These are phyloP conservation scores for Brachionus manjavacas DNA, from an alignment of 1,140 invertebrate species.

Conservation along the genomic window DNA sequence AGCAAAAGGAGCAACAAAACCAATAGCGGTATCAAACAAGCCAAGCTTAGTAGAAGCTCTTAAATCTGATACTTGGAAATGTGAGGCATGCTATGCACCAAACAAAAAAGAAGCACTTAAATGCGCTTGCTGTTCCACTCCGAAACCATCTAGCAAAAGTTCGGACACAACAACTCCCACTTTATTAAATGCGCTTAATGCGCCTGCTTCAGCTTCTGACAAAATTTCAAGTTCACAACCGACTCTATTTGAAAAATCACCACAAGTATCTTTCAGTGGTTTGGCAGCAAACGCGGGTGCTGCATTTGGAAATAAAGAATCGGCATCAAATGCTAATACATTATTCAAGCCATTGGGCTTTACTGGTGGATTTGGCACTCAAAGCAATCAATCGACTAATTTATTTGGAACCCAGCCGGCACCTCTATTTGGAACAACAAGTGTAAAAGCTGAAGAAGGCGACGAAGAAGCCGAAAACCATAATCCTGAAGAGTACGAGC, in stretches of 20 bases:
- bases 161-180: not conserved
- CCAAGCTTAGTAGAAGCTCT: not conserved
- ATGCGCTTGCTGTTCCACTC: conserved; percentile 24
- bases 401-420: not conserved
- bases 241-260: not conserved
- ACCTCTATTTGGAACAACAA: not conserved
- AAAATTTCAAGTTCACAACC: not conserved
- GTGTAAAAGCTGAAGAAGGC: not conserved
- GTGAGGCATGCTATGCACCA: conserved; percentile 14
- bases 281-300: not conserved
- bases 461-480: conserved; percentile 16
- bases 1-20: not conserved
- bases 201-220: not conserved
- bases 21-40: not conserved
- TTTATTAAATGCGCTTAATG: not conserved
- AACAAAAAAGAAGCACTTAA: conserved; percentile 19
- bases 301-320: not conserved
- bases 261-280: not conserved
- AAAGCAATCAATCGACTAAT: not conserved
- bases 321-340: not conserved
- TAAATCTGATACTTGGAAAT: conserved; percentile 10
- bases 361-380: not conserved
- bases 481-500: conserved; percentile 39
- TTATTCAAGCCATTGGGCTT: conserved; percentile 1
- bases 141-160: not conserved